Conservation (phyloP, 2,888 invertebrate species). For the Orchesella flavescens region DNA sequence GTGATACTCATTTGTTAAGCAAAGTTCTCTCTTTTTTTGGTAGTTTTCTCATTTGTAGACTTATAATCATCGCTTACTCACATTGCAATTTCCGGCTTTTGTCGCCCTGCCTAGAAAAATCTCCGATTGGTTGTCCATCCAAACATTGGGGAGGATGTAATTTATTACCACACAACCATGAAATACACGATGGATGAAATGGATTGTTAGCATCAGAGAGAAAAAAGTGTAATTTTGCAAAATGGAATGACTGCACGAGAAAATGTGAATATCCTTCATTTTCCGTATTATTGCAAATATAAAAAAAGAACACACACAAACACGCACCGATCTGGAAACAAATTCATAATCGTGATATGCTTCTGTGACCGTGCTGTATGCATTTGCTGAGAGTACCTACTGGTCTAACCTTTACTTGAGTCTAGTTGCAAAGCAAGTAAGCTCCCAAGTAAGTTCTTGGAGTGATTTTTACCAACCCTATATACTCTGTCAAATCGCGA, state of each 20-base stretch:
- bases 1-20: conserved; percentile 45
- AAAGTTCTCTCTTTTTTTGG: conserved; percentile 30
- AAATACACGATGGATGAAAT: not conserved
- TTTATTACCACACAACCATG: conserved; percentile 42
- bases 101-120: conserved; percentile 53
- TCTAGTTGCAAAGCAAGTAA: not conserved
- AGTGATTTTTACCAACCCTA: not conserved
- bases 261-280: conserved; percentile 23
- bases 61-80: conserved; percentile 48
- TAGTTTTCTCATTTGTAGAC: conserved; percentile 35
- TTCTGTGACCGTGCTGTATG: conserved; percentile 16
- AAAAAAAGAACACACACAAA: conserved; percentile 20
- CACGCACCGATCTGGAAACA: conserved; percentile 35
- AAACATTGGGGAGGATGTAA: conserved; percentile 45
- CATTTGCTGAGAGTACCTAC: not conserved
- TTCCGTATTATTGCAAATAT: conserved; percentile 42
- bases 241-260: conserved; percentile 4
- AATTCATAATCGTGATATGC: conserved; percentile 30
- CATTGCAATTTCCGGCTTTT: conserved; percentile 61
- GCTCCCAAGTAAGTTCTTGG: not conserved
- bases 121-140: conserved; percentile 47
- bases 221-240: conserved; percentile 27
- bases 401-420: too few relatives aligned
- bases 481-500: conserved; percentile 4
- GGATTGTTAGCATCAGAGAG: not conserved